These are phyloP conservation scores for Thymelicus acteon DNA, from an alignment of 2,888 invertebrate genomes.

Conservation along the genomic window DNA sequence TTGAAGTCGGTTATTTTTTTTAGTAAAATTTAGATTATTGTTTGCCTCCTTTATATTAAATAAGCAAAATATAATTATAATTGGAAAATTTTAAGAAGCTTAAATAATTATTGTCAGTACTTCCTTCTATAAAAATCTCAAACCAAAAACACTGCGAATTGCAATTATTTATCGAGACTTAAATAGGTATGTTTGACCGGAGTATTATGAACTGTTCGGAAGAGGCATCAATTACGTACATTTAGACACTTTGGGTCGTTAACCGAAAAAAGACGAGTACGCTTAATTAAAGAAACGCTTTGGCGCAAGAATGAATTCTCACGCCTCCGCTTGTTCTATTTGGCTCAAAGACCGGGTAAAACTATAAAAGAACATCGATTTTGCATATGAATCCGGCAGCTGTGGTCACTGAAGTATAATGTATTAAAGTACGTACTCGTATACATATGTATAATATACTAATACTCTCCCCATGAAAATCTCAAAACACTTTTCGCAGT, in stretches of 20 bases:
- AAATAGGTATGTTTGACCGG: not conserved
- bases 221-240: constrained; percentile 44
- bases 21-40: too few relatives aligned
- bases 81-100: too few relatives aligned
- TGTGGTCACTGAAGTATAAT: constrained; percentile 37
- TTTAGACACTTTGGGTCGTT: constrained; percentile 54
- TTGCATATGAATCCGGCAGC: constrained; percentile 60
- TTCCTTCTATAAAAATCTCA: too few relatives aligned
- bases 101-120: too few relatives aligned
- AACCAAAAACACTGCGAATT: too few relatives aligned
- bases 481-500: too few relatives aligned
- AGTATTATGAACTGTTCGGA: constrained; percentile 34
- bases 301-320: constrained; percentile 63
- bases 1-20: too few relatives aligned
- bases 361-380: constrained; percentile 68
- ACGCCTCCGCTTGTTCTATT: constrained; percentile 56
- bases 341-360: constrained; percentile 59
- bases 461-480: too few relatives aligned
- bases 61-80: too few relatives aligned
- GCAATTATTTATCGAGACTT: not conserved
- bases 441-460: too few relatives aligned
- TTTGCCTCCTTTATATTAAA: too few relatives aligned
- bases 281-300: constrained; percentile 71
- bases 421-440: too few relatives aligned
- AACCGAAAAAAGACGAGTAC: constrained; percentile 61